phyloP scores from a whole-genome alignment of 2,113 vertebrate species.

The Trichomycterus rosablanca region DNA sequence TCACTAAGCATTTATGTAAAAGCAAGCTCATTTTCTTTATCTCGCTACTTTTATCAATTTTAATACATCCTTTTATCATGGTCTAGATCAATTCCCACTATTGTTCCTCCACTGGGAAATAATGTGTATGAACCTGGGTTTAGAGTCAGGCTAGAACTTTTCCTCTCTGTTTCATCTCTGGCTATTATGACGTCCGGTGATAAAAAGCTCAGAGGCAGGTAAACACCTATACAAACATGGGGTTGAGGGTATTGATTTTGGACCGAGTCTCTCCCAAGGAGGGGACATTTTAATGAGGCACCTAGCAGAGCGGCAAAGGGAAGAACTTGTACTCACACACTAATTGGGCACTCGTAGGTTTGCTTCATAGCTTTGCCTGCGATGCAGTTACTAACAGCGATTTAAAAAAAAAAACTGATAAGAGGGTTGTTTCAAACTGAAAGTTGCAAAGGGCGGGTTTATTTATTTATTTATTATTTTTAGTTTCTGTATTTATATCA shows the following conservation, averaged over 20 bases:
- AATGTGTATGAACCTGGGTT: constrained; percentile 30
- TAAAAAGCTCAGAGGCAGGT: constrained; percentile 9
- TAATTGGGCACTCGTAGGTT: constrained; percentile 44
- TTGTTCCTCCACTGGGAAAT: constrained; percentile 33
- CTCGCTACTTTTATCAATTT: constrained; percentile 1
- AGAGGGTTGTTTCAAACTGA: no score
- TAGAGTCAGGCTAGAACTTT: constrained; percentile 28
- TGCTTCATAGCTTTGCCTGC: no score
- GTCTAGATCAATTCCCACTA: constrained; percentile 36
- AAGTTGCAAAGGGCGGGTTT: no score
- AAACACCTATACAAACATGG: neutral
- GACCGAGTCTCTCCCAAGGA: constrained; percentile 58
- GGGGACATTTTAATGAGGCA: constrained; percentile 69
- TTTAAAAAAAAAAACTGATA: no score
- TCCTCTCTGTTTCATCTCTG: constrained; percentile 41
- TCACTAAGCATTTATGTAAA: neutral
- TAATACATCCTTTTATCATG: constrained; percentile 18
- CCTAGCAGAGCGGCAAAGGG: constrained; percentile 57
- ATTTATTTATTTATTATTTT: no score
- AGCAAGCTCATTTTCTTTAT: neutral
- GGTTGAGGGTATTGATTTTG: constrained; percentile 63
- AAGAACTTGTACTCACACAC: constrained; percentile 42
- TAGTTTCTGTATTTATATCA: no score
- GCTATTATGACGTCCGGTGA: constrained; percentile 32
- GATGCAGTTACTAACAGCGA: no score